Evolutionary conservation across 2,113 vertebrate genomes (phyloP).

Genomic region (Gulo gulo): DNA sequence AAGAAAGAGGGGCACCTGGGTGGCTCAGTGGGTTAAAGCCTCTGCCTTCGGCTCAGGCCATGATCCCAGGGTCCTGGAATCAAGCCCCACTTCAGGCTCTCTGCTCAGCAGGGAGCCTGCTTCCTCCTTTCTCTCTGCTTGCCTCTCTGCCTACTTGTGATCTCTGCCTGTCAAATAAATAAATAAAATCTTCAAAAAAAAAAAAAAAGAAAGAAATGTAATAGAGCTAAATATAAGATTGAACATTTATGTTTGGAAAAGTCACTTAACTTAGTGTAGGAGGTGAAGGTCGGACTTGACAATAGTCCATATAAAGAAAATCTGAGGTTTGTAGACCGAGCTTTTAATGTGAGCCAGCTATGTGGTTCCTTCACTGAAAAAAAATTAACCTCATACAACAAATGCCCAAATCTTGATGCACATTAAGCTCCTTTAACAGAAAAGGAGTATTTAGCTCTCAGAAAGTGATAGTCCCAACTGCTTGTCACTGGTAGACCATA

Average conservation of each 20-base stretch:
- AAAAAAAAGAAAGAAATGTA: background rate
- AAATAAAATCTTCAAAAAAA: too few species aligned
- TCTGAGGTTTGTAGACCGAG: background rate
- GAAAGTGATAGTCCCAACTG: background rate
- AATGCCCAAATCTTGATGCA: background rate
- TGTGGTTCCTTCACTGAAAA: background rate
- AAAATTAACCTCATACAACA: background rate
- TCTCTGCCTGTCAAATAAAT: too few species aligned
- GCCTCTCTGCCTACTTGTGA: too few species aligned
- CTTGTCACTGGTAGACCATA: background rate
- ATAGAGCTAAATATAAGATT: background rate
- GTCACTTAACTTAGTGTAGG: background rate
- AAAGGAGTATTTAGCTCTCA: background rate
- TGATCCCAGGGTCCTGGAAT: too few species aligned
- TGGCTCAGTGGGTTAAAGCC: too few species aligned
- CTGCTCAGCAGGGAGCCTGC: too few species aligned
- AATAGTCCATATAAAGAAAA: background rate
- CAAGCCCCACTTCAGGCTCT: too few species aligned
- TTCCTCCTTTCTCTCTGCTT: too few species aligned
- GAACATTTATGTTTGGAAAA: background rate
- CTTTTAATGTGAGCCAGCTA: background rate
- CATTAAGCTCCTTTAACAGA: background rate
- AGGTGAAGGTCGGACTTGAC: background rate
- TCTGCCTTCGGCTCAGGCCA: too few species aligned
- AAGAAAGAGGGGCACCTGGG: background rate